A percentile compares a stretch with the other conserved stretches of the same genome.
Conservation (phyloP, 2,888 invertebrate genomes). For the Euplexia lucipara region DNA sequence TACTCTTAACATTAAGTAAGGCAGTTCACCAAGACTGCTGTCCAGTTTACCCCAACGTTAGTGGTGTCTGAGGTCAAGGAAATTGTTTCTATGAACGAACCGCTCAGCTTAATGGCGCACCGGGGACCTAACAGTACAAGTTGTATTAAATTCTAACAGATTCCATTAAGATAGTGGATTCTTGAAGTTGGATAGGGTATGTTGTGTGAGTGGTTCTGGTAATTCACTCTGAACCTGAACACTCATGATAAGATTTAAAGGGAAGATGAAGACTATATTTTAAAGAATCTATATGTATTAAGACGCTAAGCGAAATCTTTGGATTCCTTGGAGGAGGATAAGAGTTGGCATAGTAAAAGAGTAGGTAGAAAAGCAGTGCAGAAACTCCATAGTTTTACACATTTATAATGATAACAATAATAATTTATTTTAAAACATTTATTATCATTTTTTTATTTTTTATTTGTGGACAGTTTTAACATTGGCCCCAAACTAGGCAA, state of each 20-base stretch:
- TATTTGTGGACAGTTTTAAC: too few species aligned
- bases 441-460: too few species aligned
- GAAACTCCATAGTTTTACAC: too few species aligned
- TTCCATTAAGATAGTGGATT: constrained; percentile 11
- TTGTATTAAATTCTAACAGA: constrained; percentile 41
- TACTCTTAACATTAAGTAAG: not conserved
- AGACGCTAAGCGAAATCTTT: too few species aligned
- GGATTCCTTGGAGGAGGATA: too few species aligned
- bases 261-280: too few species aligned
- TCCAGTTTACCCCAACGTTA: not conserved
- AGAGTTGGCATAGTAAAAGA: too few species aligned
- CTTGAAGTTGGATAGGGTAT: not conserved
- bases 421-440: too few species aligned
- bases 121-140: constrained; percentile 32
- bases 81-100: constrained; percentile 13
- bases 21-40: not conserved
- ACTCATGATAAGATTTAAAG: not conserved
- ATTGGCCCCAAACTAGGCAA: too few species aligned
- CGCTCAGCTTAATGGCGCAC: constrained; percentile 23
- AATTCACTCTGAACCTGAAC: not conserved
- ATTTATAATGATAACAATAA: too few species aligned
- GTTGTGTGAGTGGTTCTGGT: not conserved
- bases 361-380: too few species aligned
- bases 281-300: too few species aligned
- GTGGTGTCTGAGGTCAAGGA: constrained; percentile 14